Percentiles rank a stretch among this genome's conserved stretches.
phyloP scores from a whole-genome alignment of 2,113 vertebrate species.

The Arvicanthis niloticus region DNA sequence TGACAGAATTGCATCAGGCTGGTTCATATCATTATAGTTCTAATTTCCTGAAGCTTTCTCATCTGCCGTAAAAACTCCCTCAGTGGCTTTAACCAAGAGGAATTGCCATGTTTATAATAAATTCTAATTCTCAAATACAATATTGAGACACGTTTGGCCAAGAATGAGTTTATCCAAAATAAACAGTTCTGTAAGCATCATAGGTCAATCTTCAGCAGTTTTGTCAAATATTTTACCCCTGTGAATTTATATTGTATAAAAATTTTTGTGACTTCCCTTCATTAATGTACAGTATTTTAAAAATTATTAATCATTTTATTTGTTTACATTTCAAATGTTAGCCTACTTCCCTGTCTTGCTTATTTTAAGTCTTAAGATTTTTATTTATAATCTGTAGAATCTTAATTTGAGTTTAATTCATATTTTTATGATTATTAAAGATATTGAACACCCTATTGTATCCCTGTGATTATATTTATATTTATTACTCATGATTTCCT shows the following conservation, averaged over 20 bases:
- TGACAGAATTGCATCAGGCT: background rate
- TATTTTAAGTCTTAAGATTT: background rate
- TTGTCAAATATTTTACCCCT: background rate
- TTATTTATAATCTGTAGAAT: background rate
- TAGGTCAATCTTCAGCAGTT: background rate
- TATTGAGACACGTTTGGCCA: background rate
- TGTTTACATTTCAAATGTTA: too few species aligned
- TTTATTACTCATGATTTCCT: background rate
- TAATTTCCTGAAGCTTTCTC: slow-evolving; percentile 31
- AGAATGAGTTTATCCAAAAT: slow-evolving; percentile 30
- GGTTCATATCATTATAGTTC: slow-evolving; percentile 1
- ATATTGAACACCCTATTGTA: background rate
- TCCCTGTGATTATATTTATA: background rate
- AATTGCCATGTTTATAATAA: slow-evolving; percentile 25
- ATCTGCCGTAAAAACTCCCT: slow-evolving; percentile 39
- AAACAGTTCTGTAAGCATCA: slow-evolving; percentile 16
- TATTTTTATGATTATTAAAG: background rate
- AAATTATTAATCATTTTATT: too few species aligned
- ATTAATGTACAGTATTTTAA: background rate
- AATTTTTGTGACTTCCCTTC: background rate
- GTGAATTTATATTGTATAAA: background rate
- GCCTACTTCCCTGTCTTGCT: too few species aligned
- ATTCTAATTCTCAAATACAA: slow-evolving; percentile 25
- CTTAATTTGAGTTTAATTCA: background rate
- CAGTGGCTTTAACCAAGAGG: background rate